A percentile compares a stretch with the other conserved stretches of the same genome.
Conservation (phyloP, 2,797 vertebrate genomes). For the Molossus molossus region DNA sequence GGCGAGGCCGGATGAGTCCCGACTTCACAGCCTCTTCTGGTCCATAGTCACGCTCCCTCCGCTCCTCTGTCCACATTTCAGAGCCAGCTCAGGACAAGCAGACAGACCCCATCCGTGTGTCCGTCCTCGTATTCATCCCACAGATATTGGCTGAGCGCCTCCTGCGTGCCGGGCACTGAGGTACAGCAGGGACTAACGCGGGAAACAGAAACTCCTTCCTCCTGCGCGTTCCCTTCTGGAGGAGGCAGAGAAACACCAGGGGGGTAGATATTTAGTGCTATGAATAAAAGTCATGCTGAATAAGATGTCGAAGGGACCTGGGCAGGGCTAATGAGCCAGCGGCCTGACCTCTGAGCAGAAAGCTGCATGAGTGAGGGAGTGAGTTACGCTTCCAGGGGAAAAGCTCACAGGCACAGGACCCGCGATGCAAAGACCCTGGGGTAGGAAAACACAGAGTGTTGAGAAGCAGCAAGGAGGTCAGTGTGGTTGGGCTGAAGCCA, state of each 20-base stretch:
- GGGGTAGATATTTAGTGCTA: background rate
- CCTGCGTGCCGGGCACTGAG: background rate
- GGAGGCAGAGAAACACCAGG: background rate
- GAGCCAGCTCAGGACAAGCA: background rate
- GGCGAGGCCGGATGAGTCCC: fast-evolving
- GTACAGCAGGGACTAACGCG: background rate
- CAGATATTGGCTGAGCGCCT: background rate
- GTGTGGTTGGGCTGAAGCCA: background rate
- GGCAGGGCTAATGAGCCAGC: too few relatives aligned
- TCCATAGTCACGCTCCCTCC: background rate
- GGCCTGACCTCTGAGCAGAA: background rate
- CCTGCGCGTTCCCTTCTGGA: background rate
- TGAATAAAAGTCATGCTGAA: slow-evolving; percentile 1
- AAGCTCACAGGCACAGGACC: background rate
- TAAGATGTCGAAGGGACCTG: background rate
- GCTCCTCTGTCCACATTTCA: background rate
- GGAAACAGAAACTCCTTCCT: background rate
- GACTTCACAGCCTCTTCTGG: background rate
- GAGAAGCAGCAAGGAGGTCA: background rate
- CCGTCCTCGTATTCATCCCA: background rate
- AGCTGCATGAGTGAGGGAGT: background rate
- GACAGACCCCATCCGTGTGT: background rate
- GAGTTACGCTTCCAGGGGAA: background rate
- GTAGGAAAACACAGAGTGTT: background rate
- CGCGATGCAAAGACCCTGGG: slow-evolving; percentile 27